phyloP scores from a whole-genome alignment of 2,113 vertebrate species.

The Pygathrix nemaeus region DNA sequence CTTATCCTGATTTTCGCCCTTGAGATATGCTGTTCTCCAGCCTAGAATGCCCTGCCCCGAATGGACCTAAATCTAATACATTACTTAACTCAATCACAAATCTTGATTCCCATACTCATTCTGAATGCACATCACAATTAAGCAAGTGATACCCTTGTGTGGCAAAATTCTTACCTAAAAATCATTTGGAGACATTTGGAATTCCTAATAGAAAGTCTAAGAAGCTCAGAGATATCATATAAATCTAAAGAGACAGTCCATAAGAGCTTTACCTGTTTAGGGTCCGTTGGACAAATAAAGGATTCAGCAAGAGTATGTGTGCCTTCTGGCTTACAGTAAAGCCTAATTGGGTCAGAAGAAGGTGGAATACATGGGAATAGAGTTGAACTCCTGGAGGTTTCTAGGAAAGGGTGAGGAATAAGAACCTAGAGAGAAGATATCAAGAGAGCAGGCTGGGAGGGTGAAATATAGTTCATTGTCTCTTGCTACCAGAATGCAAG shows the following conservation, averaged over 20 bases:
- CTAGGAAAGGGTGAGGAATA: neutral
- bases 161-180: conserved; percentile 20
- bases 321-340: neutral
- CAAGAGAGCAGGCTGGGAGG: neutral
- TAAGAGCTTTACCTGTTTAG: neutral
- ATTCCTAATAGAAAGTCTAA: neutral
- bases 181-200: neutral
- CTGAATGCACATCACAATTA: neutral
- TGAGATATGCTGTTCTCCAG: neutral
- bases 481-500: neutral
- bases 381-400: neutral
- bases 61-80: neutral
- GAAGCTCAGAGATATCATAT: neutral
- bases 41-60: neutral
- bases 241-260: neutral
- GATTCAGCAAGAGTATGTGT: neutral
- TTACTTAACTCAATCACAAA: neutral
- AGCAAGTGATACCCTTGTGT: neutral
- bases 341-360: neutral
- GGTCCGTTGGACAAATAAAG: neutral
- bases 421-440: neutral
- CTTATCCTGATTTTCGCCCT: neutral
- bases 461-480: neutral
- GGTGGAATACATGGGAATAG: neutral
- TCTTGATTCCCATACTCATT: neutral